These are phyloP conservation scores for Synanthedon myopaeformis DNA, from an alignment of 2,888 invertebrate genomes.

Conservation along the genomic window DNA sequence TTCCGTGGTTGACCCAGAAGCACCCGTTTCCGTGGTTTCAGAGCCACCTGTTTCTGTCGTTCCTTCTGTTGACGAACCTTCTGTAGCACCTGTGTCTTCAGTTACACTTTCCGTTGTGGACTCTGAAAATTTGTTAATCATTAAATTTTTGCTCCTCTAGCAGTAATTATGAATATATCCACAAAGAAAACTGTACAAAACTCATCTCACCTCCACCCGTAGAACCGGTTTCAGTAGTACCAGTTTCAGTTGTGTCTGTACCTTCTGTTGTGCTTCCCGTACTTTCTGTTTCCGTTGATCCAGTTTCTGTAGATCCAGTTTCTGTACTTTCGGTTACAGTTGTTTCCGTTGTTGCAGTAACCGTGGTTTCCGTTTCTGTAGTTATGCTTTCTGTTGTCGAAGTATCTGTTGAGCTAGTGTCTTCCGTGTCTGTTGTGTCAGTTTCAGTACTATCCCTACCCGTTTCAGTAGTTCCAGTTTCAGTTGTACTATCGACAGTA, in stretches of 20 bases:
- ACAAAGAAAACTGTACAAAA: no score
- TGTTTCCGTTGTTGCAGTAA: slow-evolving; percentile 2
- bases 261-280: slow-evolving; percentile 1
- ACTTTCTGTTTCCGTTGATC: neutral
- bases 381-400: slow-evolving; percentile 1
- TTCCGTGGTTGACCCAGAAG: slow-evolving; percentile 5
- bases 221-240: slow-evolving; percentile 1
- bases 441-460: slow-evolving; percentile 6
- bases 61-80: neutral
- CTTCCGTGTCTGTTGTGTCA: slow-evolving; percentile 4
- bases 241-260: slow-evolving; percentile 4
- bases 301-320: slow-evolving; percentile 7
- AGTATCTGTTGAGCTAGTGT: slow-evolving; percentile 2
- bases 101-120: neutral
- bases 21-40: slow-evolving; percentile 4
- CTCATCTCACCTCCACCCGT: neutral
- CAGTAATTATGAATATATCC: no score
- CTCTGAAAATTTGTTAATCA: no score
- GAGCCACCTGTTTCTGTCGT: slow-evolving; percentile 4
- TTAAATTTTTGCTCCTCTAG: no score
- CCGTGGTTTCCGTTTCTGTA: slow-evolving; percentile 9
- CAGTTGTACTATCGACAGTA: no score
- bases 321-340: slow-evolving; percentile 9
- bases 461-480: slow-evolving; percentile 8
- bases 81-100: neutral